These are phyloP conservation scores for Potorous gilbertii DNA, from an alignment of 2,797 vertebrate genomes.

Conservation along the genomic window DNA sequence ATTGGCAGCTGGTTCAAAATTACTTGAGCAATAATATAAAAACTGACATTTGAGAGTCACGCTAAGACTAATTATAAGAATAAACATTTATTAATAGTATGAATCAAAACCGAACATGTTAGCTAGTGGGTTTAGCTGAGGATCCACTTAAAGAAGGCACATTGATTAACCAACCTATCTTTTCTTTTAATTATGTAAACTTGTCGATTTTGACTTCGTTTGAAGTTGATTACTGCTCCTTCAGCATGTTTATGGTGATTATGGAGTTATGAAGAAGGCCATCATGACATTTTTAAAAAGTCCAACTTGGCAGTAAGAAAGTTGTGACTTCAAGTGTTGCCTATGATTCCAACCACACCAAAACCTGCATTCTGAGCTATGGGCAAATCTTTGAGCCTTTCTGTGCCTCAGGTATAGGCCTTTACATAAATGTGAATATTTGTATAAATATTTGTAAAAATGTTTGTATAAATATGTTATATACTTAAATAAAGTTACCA, in stretches of 20 bases:
- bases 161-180: neutral
- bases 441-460: neutral
- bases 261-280: neutral
- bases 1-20: constrained; percentile 18
- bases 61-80: neutral
- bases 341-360: rapidly evolving
- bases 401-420: neutral
- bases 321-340: neutral
- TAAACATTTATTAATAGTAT: constrained; percentile 5
- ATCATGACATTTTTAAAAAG: neutral
- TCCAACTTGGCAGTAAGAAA: neutral
- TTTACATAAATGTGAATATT: neutral
- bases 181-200: neutral
- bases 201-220: neutral
- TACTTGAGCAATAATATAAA: neutral
- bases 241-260: neutral
- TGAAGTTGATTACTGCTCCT: neutral
- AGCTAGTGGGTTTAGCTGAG: neutral
- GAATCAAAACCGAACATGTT: neutral
- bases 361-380: neutral
- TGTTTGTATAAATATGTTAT: neutral
- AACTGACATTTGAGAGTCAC: neutral
- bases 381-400: neutral
- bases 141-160: neutral
- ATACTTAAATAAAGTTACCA: neutral